Base-by-base conservation (phyloP, 2,113 vertebrate genomes). In the Pseudorasbora parva region DNA sequence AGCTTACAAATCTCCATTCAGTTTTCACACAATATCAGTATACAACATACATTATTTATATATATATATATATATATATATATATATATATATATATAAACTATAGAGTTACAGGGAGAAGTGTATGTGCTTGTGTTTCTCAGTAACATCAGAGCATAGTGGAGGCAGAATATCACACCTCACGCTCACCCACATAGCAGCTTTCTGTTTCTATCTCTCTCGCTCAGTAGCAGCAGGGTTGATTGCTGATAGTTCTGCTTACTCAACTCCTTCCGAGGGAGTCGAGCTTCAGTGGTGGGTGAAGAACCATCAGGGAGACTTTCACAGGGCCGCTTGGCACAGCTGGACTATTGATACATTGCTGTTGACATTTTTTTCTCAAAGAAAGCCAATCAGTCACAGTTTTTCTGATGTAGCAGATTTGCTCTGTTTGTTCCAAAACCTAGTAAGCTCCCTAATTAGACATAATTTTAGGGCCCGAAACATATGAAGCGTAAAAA, bases 121-220 rank as follows among this genome's bases (percentile, higher is more conserved):
- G 56, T 69, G 74, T 47, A 60, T 60, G 57, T 0, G 10, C 9
- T 54, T 21, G 45, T 25, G 51, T 73, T 30, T 83, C n/a, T 62
- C 4, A 3, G 19, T 75, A 74, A 76, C 30, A 64, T 78, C 33
- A 49, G 37, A n/a, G 37, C 68, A 76, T 68, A 72, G 21, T n/a
- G 11, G 23, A 79, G 30, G 51, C 56, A 57, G n/a, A 78, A 30
- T 82, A n/a, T 86, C 25, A 78, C 14, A 59, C 85, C 79, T 86
- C 76, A 69, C 60, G 74, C 82, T 86, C 75, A 60, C 81, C 69
- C 82, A 41, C 71, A 64, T 81, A 86, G 74, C 86, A 89, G 86
- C 88, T 88, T 86, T 86, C 64, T 86, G 86, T 81, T 82, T 89
- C 88, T 81, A 84, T 84, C 83, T 84, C 88, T 90, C 89, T 90